These are phyloP conservation scores for Drosophila heteroneura DNA, from an alignment of 2,888 invertebrate species.

Conservation along the genomic window DNA sequence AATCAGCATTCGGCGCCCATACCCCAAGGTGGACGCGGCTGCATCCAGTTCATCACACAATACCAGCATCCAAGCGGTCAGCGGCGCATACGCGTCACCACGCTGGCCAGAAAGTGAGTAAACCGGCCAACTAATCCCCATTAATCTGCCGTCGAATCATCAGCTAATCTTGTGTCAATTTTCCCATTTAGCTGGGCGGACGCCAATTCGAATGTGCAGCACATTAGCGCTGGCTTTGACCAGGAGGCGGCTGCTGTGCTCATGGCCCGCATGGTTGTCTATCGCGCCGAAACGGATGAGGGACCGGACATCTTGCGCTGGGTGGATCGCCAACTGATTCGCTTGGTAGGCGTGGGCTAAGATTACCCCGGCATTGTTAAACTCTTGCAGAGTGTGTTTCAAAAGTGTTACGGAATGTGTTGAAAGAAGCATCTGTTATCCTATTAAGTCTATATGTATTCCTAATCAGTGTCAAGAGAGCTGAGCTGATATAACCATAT, in stretches of 20 bases:
- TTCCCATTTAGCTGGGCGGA: constrained; percentile 93
- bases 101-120: constrained; percentile 95
- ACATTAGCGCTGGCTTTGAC: constrained; percentile 97
- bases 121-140: too few species aligned
- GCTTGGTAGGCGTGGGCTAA: constrained; percentile 89
- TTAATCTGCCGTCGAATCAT: not conserved
- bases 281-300: constrained; percentile 97
- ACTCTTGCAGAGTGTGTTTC: not conserved
- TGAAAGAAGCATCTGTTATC: not conserved
- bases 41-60: constrained; percentile 98
- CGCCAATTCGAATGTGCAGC: constrained; percentile 94
- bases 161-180: not conserved
- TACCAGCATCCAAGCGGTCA: constrained; percentile 99
- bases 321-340: constrained; percentile 98
- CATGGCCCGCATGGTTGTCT: constrained; percentile 98
- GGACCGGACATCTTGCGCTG: constrained; percentile 99
- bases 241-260: constrained; percentile 99
- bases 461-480: not conserved
- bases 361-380: not conserved
- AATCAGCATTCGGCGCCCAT: constrained; percentile 97
- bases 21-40: constrained; percentile 98
- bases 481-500: not conserved
- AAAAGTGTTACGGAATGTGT: not conserved
- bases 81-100: constrained; percentile 97
- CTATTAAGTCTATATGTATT: not conserved